Evolutionary conservation across 2,888 invertebrate genomes (phyloP), one percentile per base, ranked within the genome.

Genomic region (Drosophila mimica): DNA sequence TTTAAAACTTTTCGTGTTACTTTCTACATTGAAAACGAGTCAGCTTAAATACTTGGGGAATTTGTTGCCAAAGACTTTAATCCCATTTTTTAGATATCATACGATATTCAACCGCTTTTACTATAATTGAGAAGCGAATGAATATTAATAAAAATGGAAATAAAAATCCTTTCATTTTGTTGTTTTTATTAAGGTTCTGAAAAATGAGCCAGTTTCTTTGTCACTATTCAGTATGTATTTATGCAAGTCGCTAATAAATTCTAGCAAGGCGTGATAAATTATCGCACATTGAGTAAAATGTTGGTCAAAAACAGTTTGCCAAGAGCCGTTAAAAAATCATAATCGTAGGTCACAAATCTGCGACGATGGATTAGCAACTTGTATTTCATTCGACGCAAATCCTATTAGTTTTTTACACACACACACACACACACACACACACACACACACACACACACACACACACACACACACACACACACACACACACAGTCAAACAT

Each of bases 391-490:
- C 8, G 8, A 15, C 46, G 46, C 15, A 46, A 15, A 82, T 79
- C 78, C 81, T 82, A 77, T 84, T 84, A 82, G 74, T 71, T 58
- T 52, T 63, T 60, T 72, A 51, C 62, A 65, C 38, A 67, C 46
- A 69, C 38, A 61, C 6, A 43, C 51, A 54, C 51, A 52, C 51
- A 63, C 15, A 36, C 34, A 34, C 13, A 34, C 4, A 11, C 33
- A 33, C 52, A 67, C 40, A 64, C 34, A 34, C 13, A 34, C 4
- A 11, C 33, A 33, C 52, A 67, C 40, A 51, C 62, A 65, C 38
- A 67, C 40, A 69, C 38, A 61, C 6, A 43, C 51, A 54, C 48
- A 52, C 52, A 67, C 40, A 64, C 25, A 46, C 36, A 61, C 52
- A 67, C 40, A 64, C 52, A 67, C 40, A 64, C 25, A 46, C 36